These are phyloP conservation scores for Timema cristinae DNA, from an alignment of 2,888 invertebrate genomes.

Conservation along the genomic window DNA sequence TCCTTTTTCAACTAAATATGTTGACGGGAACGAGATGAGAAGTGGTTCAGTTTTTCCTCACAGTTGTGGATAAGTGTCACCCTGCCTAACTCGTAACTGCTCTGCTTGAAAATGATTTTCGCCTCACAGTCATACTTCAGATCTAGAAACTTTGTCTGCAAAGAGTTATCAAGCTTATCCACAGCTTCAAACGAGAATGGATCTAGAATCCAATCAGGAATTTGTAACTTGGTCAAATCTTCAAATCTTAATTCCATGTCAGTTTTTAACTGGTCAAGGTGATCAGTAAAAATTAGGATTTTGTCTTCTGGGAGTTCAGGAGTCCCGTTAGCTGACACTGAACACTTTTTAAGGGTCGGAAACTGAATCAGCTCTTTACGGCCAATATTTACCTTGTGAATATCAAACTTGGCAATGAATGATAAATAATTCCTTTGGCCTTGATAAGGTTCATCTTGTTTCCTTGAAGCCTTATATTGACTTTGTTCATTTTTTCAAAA, in stretches of 20 bases:
- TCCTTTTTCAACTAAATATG: background rate
- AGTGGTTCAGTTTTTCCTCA: constrained; percentile 10
- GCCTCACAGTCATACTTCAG: too few species aligned
- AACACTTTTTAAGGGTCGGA: constrained; percentile 11
- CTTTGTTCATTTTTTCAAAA: too few species aligned
- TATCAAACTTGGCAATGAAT: constrained; percentile 9
- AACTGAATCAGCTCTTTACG: constrained; percentile 9
- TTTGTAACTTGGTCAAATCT: background rate
- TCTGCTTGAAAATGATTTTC: background rate
- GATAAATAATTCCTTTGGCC: background rate
- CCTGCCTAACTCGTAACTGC: background rate
- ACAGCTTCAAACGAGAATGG: background rate
- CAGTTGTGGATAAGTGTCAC: constrained; percentile 11
- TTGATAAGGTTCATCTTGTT: background rate
- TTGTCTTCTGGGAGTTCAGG: constrained; percentile 12
- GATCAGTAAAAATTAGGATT: background rate
- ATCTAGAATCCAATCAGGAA: constrained; percentile 2
- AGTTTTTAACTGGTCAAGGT: too few species aligned
- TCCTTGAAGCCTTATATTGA: too few species aligned
- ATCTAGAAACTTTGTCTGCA: too few species aligned
- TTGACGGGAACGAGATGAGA: constrained; percentile 22
- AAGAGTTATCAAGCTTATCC: too few species aligned
- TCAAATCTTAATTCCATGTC: too few species aligned
- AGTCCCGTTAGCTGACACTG: constrained; percentile 6
- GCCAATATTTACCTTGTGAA: constrained; percentile 8